phyloP scores from a whole-genome alignment of 1,140 invertebrate species.

The Polyergus mexicanus region DNA sequence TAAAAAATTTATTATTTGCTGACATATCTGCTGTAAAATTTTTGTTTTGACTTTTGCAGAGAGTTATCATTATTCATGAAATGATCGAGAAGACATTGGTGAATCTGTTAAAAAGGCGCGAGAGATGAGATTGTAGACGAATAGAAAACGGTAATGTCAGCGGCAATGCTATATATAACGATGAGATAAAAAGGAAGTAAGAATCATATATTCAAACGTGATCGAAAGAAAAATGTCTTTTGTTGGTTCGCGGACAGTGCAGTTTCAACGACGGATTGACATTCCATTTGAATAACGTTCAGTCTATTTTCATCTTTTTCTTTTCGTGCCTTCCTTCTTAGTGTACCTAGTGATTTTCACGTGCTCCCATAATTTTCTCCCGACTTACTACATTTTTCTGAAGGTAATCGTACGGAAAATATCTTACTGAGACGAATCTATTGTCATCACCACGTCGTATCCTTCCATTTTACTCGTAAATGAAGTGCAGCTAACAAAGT shows the following conservation, averaged over 20 bases:
- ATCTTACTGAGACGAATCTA: conserved; percentile 4
- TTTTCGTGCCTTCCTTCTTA: conserved; percentile 9
- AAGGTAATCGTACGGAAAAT: conserved; percentile 20
- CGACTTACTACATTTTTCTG: conserved; percentile 43
- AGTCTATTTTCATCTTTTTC: conserved; percentile 65
- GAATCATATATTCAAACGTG: conserved; percentile 37
- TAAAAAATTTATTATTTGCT: not conserved
- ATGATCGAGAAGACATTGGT: not conserved
- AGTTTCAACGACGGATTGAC: conserved; percentile 76
- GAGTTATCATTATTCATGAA: not conserved
- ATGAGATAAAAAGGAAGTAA: conserved; percentile 75
- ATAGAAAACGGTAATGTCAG: conserved; percentile 68
- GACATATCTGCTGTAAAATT: not conserved
- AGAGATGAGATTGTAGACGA: conserved; percentile 23
- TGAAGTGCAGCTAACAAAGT: not conserved
- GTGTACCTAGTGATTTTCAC: conserved; percentile 12
- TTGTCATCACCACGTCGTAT: conserved; percentile 3
- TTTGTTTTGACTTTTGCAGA: not conserved
- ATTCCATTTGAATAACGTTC: conserved; percentile 79
- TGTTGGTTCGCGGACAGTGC: conserved; percentile 51
- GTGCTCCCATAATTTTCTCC: conserved; percentile 22
- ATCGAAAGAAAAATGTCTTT: conserved; percentile 43
- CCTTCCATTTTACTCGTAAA: conserved; percentile 3
- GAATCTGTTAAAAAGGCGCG: conserved; percentile 18
- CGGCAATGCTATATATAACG: conserved; percentile 76